Evolutionary conservation across 2,888 invertebrate genomes (phyloP), one percentile per base, ranked within the genome.

Genomic region (Spodoptera picta): DNA sequence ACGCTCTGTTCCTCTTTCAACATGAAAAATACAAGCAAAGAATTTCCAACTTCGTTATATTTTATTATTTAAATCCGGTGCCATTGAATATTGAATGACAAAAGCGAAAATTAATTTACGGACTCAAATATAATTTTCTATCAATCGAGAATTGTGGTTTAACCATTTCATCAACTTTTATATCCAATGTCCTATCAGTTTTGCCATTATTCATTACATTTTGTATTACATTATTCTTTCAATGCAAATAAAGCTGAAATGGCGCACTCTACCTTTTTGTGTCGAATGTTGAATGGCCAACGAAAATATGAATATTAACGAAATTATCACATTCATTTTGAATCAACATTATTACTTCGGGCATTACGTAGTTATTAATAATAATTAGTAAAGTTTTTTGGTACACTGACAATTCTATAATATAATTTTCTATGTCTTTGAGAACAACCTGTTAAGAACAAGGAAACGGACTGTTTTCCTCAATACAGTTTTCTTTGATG

Each of bases 381-480:
- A 58, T 47, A n/a, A 48, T 44, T 23, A 52, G 44, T 2, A 3
- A 42, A 69, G 23, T 31, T 12, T 1, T 23, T 46, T 50, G 10
- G 10, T 43, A 10, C 4, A 23, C 46, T 60, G 45, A 48, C 41
- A 55, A 51, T 49, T 50, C 45, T 42, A 49, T 75, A 79, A 78
- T 80, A 75, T 66, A 72, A 65, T 74, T 68, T 65, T 64, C 53
- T 59, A 56, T 61, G 60, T 71, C 73, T 77, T 76, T 66, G 77
- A 74, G 79, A 84, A 79, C 78, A 78, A 74, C 69, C 73, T 69
- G 76, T 79, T 83, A 62, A 72, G 65, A 66, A 74, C 55, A 61
- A 73, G 77, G 71, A 77, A 64, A 65, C 69, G 59, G 69, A 79
- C 83, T 79, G 79, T 83, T 87, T 84, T 82, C 70, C 77, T 63